These are phyloP conservation scores for Bryconaethiops microstoma DNA, from an alignment of 2,797 vertebrate species.

Conservation along the genomic window DNA sequence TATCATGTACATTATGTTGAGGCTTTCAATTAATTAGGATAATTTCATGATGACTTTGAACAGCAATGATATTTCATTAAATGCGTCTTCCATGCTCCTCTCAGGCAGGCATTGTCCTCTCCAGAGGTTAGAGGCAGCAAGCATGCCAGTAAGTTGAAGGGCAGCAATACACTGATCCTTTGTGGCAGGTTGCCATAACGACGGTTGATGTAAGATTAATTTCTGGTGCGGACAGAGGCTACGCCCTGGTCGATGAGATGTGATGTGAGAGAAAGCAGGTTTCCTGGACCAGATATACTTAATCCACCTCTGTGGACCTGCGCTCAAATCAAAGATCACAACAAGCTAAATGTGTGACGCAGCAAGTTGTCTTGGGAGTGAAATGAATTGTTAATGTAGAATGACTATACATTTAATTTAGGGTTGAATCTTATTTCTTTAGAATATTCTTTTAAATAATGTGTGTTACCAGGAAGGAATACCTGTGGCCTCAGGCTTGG, in stretches of 20 bases:
- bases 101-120: conserved; percentile 60
- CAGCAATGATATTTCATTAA: background rate
- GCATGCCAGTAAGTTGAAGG: conserved; percentile 46
- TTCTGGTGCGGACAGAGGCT: conserved; percentile 59
- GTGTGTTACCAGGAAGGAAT: background rate
- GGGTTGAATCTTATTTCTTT: background rate
- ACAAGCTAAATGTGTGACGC: background rate
- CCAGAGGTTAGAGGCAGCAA: conserved; percentile 15
- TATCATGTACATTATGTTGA: background rate
- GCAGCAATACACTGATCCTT: conserved; percentile 67
- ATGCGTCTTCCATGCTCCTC: conserved; percentile 52
- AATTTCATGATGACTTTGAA: background rate
- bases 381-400: background rate
- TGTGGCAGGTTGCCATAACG: conserved; percentile 77
- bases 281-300: background rate
- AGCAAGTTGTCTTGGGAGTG: background rate
- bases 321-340: conserved; percentile 7
- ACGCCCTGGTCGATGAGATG: background rate
- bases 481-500: conserved; percentile 12
- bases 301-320: background rate
- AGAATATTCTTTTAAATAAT: too few relatives aligned
- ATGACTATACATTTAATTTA: too few relatives aligned
- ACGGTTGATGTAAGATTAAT: conserved; percentile 83
- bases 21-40: background rate
- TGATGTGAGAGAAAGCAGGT: background rate